Conservation (phyloP, 1,140 invertebrate species). For the Periplaneta americana region DNA sequence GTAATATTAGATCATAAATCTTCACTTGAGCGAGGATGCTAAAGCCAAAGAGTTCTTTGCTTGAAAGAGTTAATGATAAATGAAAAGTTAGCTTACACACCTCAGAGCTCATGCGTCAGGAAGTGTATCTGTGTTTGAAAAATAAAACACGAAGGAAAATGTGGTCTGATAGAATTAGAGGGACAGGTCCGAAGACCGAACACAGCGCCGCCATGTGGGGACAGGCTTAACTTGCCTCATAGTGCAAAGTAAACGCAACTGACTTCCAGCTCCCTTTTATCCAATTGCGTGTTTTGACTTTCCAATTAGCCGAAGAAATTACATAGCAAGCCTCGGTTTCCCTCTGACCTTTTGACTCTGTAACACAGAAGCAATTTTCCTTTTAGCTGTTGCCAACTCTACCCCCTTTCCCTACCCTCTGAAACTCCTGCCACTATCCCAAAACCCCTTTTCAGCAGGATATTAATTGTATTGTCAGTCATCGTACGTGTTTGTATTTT, state of each 20-base stretch:
- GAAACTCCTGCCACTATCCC: no score
- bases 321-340: no score
- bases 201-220: not conserved
- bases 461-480: not conserved
- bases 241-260: not conserved
- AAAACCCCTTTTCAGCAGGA: not conserved
- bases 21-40: no score
- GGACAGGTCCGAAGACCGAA: not conserved
- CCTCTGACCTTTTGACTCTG: not conserved
- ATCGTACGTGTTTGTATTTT: not conserved
- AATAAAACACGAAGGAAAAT: no score
- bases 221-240: no score
- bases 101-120: no score
- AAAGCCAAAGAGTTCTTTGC: no score
- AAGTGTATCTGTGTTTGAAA: no score
- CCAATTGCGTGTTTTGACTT: not conserved
- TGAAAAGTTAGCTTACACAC: no score
- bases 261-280: not conserved
- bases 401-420: no score
- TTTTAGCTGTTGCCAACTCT: not conserved
- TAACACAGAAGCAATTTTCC: not conserved
- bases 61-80: no score
- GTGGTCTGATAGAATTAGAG: not conserved
- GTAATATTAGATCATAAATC: no score
- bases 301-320: not conserved